Evolutionary conservation across 2,113 vertebrate genomes (phyloP).

Genomic region (Chaetodon auriga): DNA sequence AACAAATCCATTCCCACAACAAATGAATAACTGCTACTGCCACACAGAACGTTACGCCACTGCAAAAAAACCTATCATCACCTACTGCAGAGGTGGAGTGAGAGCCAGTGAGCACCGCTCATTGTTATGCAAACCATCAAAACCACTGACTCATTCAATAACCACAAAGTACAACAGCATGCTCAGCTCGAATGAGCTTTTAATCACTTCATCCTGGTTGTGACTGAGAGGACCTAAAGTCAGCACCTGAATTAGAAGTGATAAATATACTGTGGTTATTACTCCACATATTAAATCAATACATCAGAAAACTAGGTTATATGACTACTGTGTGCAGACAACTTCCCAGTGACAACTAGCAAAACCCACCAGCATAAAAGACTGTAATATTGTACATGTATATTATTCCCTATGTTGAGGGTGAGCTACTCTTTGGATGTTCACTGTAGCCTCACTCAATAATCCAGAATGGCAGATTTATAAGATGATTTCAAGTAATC

Average conservation of each 20-base stretch:
- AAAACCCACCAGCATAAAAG: too few species aligned
- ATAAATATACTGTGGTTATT: neutral
- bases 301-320: too few species aligned
- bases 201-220: neutral
- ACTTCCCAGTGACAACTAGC: too few species aligned
- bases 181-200: neutral
- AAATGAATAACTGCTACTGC: neutral
- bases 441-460: too few species aligned
- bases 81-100: neutral
- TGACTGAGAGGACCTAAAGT: neutral
- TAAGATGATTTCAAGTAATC: too few species aligned
- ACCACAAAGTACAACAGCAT: neutral
- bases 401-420: too few species aligned
- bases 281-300: too few species aligned
- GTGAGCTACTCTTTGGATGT: too few species aligned
- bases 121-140: conserved; percentile 3
- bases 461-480: too few species aligned
- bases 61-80: neutral
- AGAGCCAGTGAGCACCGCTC: neutral
- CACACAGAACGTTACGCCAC: neutral
- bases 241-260: too few species aligned
- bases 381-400: too few species aligned
- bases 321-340: too few species aligned
- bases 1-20: neutral
- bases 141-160: neutral